A percentile compares a stretch with the other conserved stretches of the same genome.
Conservation (phyloP, 2,113 vertebrate genomes). For the Delphinus delphis region DNA sequence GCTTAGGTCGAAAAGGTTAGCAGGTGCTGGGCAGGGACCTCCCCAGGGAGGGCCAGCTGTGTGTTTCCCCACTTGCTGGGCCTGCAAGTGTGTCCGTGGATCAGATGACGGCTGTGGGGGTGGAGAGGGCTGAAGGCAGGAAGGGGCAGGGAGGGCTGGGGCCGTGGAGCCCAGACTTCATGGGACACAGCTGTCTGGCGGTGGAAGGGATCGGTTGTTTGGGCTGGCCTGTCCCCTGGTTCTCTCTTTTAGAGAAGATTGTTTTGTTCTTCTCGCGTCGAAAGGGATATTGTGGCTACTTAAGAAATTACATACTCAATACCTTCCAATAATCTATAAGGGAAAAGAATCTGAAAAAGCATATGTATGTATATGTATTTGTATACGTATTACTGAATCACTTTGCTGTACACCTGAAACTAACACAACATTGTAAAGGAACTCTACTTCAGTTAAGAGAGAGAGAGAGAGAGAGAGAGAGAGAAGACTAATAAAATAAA, state of each 20-base stretch:
- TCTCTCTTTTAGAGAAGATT: not conserved
- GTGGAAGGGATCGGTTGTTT: not conserved
- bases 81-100: constrained; percentile 26
- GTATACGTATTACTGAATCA: too few species aligned
- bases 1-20: not conserved
- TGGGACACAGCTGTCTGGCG: not conserved
- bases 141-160: not conserved
- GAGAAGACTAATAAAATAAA: too few species aligned
- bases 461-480: too few species aligned
- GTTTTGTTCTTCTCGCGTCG: not conserved
- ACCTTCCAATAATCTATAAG: too few species aligned
- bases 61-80: not conserved
- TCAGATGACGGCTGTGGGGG: not conserved
- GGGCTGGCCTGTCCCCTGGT: not conserved
- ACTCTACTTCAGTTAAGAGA: too few species aligned
- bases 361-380: too few species aligned
- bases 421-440: too few species aligned
- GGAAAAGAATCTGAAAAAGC: too few species aligned
- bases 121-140: not conserved
- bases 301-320: not conserved
- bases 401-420: too few species aligned
- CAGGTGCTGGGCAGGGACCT: not conserved
- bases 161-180: not conserved
- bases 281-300: not conserved
- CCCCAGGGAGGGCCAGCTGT: not conserved